A percentile compares a stretch with the other conserved stretches of the same genome.
phyloP scores from a whole-genome alignment of 1,140 invertebrate genomes.

The Eulimnadia texana region DNA sequence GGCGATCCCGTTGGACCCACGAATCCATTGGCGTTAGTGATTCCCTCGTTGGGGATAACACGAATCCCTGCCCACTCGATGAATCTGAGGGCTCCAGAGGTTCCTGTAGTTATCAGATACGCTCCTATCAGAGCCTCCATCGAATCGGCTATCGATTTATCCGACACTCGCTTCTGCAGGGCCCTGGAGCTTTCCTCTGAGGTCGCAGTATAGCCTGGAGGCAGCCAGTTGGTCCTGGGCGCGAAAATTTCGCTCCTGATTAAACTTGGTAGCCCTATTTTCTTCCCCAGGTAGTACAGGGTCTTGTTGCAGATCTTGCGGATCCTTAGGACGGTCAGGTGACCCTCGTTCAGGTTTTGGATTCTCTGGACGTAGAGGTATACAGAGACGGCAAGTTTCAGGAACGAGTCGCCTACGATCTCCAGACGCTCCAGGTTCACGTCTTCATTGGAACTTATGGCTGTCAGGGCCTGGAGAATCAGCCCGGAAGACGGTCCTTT shows the following conservation, averaged over 20 bases:
- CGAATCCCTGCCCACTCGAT: conserved; percentile 95
- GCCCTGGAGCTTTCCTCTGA: conserved; percentile 12
- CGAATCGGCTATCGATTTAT: conserved; percentile 97
- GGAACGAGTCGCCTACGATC: conserved; percentile 96
- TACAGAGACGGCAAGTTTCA: conserved; percentile 96
- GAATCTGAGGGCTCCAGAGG: conserved; percentile 79
- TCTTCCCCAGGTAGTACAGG: conserved; percentile 78
- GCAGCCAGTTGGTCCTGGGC: conserved; percentile 97
- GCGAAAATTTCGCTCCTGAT: conserved; percentile 99
- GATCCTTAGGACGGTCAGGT: conserved; percentile 86
- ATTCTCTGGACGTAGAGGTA: conserved; percentile 93
- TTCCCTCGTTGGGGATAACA: conserved; percentile 46
- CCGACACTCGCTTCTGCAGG: conserved; percentile 90
- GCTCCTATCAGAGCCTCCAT: conserved; percentile 95
- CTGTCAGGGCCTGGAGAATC: conserved; percentile 89
- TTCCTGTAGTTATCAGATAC: conserved; percentile 88
- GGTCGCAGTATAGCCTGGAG: conserved; percentile 60
- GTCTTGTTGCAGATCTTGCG: conserved; percentile 91
- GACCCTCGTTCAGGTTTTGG: conserved; percentile 85
- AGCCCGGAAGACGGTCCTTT: conserved; percentile 87
- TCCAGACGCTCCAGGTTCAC: conserved; percentile 94
- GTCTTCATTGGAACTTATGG: conserved; percentile 98
- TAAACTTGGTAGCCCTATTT: conserved; percentile 73
- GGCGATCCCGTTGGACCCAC: background rate
- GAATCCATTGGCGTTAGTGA: conserved; percentile 11